These are phyloP conservation scores for Himalopsyche japonica DNA, from an alignment of 2,888 invertebrate genomes.

Conservation along the genomic window DNA sequence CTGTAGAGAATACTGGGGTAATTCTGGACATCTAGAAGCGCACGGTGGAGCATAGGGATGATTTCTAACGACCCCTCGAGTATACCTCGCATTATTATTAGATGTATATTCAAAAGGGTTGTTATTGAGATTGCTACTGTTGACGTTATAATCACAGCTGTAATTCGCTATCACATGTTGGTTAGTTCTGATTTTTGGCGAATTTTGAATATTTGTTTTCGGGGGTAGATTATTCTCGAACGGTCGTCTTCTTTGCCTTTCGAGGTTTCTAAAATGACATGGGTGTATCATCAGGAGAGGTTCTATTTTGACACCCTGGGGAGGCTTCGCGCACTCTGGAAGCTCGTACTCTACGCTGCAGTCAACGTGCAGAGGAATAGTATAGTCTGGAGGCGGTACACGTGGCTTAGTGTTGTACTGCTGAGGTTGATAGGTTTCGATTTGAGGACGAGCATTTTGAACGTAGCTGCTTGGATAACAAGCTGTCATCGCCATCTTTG, in stretches of 20 bases:
- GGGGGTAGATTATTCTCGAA: slow-evolving; percentile 70
- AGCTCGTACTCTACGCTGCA: slow-evolving; percentile 78
- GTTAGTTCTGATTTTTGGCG: not conserved
- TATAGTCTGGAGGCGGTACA: slow-evolving; percentile 56
- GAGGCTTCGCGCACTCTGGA: slow-evolving; percentile 73
- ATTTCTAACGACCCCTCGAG: slow-evolving; percentile 9
- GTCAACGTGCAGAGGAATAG: slow-evolving; percentile 72
- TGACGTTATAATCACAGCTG: slow-evolving; percentile 21
- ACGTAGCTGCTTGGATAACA: slow-evolving; percentile 25
- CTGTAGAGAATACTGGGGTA: slow-evolving; percentile 16
- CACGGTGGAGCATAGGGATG: slow-evolving; percentile 28
- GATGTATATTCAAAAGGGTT: slow-evolving; percentile 7
- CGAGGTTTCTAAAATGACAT: slow-evolving; percentile 73
- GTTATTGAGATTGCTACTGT: not conserved
- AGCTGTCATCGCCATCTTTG: slow-evolving; percentile 29
- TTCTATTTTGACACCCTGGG: slow-evolving; percentile 68
- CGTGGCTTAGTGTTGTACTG: slow-evolving; percentile 21
- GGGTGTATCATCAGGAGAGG: slow-evolving; percentile 78
- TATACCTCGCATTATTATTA: slow-evolving; percentile 8
- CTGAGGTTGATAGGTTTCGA: slow-evolving; percentile 25
- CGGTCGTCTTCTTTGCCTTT: slow-evolving; percentile 68
- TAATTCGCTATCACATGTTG: slow-evolving; percentile 2
- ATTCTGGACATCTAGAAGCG: slow-evolving; percentile 19
- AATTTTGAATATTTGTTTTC: slow-evolving; percentile 58
- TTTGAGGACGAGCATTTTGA: slow-evolving; percentile 8